Evolutionary conservation across 2,888 invertebrate species (phyloP), one percentile per base, ranked within the genome.

Genomic region (Zootermopsis nevadensis): DNA sequence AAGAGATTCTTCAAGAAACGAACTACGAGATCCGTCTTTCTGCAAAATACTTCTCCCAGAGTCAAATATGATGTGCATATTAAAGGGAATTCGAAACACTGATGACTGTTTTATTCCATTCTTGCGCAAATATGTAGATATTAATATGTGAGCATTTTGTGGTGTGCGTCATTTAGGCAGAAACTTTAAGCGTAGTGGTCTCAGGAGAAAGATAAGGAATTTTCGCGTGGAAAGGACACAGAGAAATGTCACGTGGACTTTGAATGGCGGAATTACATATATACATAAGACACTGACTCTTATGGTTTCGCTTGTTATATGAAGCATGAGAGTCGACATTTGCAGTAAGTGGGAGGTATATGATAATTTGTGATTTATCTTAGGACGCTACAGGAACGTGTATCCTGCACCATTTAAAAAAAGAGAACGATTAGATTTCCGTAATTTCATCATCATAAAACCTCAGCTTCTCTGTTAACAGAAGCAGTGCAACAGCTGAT

Each of bases 81-180:
- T n/a, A n/a, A n/a, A n/a, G n/a, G n/a, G n/a, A n/a, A n/a, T n/a
- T n/a, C n/a, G n/a, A n/a, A n/a, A n/a, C n/a, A n/a, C n/a, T n/a
- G n/a, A n/a, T n/a, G n/a, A n/a, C n/a, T n/a, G n/a, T n/a, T 31
- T 33, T 69, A 22, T 69, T 33, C 7, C 69, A 69, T 4, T 69
- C 31, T 69, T 69, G 33, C 31, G 33, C 69, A 33, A 69, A 69
- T 31, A 31, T 22, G 6, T 8, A 10, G 10, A 31, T 33, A 69
- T 69, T 69, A 69, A 69, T 19, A 69, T 33, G 69, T 69, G 69
- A 31, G 69, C 69, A 69, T 31, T 69, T 69, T 33, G 33, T 69
- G 69, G 19, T 6, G 1, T 6, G 31, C 31, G 27, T 27, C n/a
- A 60, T 60, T 60, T 60, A 60, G 60, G n/a, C n/a, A n/a, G n/a